These are phyloP conservation scores for Podabrus alpinus DNA, from an alignment of 2,888 invertebrate genomes.

Conservation along the genomic window DNA sequence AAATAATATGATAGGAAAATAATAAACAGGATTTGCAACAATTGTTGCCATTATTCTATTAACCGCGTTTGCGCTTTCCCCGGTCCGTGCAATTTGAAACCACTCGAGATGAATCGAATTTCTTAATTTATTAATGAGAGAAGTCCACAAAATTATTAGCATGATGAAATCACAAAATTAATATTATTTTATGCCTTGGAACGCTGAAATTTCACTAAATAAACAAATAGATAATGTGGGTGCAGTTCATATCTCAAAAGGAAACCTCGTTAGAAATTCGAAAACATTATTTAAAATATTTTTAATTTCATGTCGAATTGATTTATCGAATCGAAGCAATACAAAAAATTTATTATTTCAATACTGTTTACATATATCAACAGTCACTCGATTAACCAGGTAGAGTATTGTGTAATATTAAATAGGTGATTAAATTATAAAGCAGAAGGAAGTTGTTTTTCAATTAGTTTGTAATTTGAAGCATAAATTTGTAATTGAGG, in stretches of 20 bases:
- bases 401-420: background rate
- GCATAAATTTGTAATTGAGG: background rate
- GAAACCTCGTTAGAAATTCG: no score
- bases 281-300: no score
- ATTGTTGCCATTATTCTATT: background rate
- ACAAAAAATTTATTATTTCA: background rate
- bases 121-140: background rate
- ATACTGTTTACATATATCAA: background rate
- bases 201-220: background rate
- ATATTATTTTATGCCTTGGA: background rate
- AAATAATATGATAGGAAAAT: background rate
- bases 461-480: background rate
- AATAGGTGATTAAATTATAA: background rate
- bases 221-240: background rate
- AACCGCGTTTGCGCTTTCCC: background rate
- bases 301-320: background rate
- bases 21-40: background rate
- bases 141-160: background rate
- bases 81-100: background rate
- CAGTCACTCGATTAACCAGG: background rate
- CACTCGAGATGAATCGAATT: background rate
- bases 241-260: no score
- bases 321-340: background rate
- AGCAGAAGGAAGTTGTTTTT: background rate
- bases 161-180: background rate